Conservation (phyloP, 2,888 invertebrate species). For the Lymantria dispar region DNA sequence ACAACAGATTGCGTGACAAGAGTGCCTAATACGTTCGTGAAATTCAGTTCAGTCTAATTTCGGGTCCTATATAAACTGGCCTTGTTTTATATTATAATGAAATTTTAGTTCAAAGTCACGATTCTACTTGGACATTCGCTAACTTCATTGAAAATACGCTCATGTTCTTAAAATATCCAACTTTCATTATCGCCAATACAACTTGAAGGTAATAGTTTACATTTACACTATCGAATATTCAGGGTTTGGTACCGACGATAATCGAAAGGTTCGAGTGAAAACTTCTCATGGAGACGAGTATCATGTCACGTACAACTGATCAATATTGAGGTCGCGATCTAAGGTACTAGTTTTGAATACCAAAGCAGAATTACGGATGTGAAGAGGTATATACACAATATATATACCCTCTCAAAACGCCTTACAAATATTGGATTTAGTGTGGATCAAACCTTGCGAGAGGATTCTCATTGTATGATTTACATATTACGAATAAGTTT, state of each 20-base stretch:
- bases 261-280: slow-evolving; percentile 59
- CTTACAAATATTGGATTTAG: slow-evolving; percentile 18
- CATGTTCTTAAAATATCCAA: slow-evolving; percentile 17
- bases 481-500: no score
- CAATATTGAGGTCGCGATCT: slow-evolving; percentile 63
- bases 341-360: slow-evolving; percentile 49
- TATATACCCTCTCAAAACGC: slow-evolving; percentile 14
- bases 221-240: slow-evolving; percentile 35
- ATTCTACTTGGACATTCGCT: background rate
- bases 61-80: background rate
- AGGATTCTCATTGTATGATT: slow-evolving; percentile 2
- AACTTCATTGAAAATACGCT: background rate
- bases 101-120: background rate
- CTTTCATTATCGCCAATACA: slow-evolving; percentile 26
- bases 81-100: background rate
- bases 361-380: slow-evolving; percentile 51
- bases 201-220: slow-evolving; percentile 17
- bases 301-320: slow-evolving; percentile 57
- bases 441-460: slow-evolving; percentile 16
- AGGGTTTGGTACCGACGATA: slow-evolving; percentile 33
- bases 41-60: slow-evolving; percentile 4
- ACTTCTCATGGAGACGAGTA: slow-evolving; percentile 48
- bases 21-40: slow-evolving; percentile 7
- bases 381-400: slow-evolving; percentile 23
- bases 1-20: slow-evolving; percentile 9